Evolutionary conservation across 1,140 invertebrate species (phyloP).

Genomic region (Paracyclopina nana): DNA sequence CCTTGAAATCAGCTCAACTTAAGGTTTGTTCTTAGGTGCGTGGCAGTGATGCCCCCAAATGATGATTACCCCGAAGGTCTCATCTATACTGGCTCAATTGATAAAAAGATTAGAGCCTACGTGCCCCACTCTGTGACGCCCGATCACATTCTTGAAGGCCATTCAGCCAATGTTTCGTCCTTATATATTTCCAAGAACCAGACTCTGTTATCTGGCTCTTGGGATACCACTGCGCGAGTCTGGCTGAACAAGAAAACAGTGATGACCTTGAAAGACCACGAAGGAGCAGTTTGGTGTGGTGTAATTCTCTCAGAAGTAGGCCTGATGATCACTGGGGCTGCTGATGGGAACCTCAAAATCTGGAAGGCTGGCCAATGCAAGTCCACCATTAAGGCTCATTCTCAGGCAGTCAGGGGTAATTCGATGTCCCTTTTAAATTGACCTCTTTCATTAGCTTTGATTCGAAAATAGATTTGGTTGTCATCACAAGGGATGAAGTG

Average conservation of each 20-base stretch:
- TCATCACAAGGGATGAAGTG: too few relatives aligned
- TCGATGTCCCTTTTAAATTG: too few relatives aligned
- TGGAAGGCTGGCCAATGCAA: slow-evolving; percentile 38
- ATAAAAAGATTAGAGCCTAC: slow-evolving; percentile 58
- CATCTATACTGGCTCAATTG: slow-evolving; percentile 71
- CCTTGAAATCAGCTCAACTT: too few relatives aligned
- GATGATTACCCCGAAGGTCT: slow-evolving; percentile 50
- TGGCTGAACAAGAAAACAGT: slow-evolving; percentile 40
- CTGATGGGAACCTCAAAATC: slow-evolving; percentile 69
- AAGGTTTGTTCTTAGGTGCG: too few relatives aligned
- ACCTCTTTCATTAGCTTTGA: too few relatives aligned
- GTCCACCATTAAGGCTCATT: slow-evolving; percentile 42
- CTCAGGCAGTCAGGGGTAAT: slow-evolving; percentile 76
- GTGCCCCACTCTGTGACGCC: slow-evolving; percentile 35
- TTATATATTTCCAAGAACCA: slow-evolving; percentile 36
- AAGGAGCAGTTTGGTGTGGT: slow-evolving; percentile 66
- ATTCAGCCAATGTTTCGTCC: slow-evolving; percentile 53
- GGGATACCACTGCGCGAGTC: slow-evolving; percentile 65
- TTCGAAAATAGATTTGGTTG: too few relatives aligned
- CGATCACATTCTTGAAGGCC: slow-evolving; percentile 44
- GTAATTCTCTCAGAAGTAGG: slow-evolving; percentile 34
- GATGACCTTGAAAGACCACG: slow-evolving; percentile 40
- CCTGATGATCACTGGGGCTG: slow-evolving; percentile 57
- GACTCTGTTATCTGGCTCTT: slow-evolving; percentile 56
- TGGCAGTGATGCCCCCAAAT: too few relatives aligned